A percentile compares a stretch with the other conserved stretches of the same genome.
These are phyloP conservation scores for Diadumene lineata DNA, from an alignment of 92 coral and sea anemone genomes.

Conservation along the genomic window DNA sequence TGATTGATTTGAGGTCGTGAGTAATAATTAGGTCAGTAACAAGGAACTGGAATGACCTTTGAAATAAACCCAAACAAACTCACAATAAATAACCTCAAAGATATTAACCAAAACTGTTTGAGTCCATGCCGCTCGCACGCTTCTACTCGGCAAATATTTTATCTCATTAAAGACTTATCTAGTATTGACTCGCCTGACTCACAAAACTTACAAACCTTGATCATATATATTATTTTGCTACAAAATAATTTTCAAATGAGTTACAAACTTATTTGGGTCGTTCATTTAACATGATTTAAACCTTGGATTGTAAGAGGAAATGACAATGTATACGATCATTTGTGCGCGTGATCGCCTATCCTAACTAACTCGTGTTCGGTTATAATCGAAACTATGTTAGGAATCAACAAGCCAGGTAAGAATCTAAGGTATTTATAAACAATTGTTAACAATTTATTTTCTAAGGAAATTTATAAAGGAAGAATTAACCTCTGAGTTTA, in stretches of 20 bases:
- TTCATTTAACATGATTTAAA: no score
- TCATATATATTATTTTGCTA: background rate
- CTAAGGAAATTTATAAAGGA: background rate
- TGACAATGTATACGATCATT: background rate
- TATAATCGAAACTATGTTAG: constrained; percentile 12
- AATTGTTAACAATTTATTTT: background rate
- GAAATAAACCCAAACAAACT: constrained; percentile 57
- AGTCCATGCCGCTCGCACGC: constrained; percentile 42
- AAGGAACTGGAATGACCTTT: constrained; percentile 41
- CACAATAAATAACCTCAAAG: constrained; percentile 57
- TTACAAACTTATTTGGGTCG: no score
- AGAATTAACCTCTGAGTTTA: background rate
- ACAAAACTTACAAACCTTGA: background rate
- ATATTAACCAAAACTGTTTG: constrained; percentile 58
- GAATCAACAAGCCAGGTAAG: constrained; percentile 13
- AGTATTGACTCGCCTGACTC: background rate
- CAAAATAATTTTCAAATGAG: no score
- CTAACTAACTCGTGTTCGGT: background rate
- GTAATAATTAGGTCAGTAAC: constrained; percentile 4
- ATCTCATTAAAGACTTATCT: constrained; percentile 54
- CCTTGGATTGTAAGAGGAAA: background rate
- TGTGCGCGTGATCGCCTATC: background rate
- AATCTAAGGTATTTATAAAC: constrained; percentile 13
- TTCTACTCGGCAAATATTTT: constrained; percentile 54
- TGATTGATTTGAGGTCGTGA: constrained; percentile 27